Conservation (phyloP, 2,797 vertebrate species). For the Sebastes hubbsi region DNA sequence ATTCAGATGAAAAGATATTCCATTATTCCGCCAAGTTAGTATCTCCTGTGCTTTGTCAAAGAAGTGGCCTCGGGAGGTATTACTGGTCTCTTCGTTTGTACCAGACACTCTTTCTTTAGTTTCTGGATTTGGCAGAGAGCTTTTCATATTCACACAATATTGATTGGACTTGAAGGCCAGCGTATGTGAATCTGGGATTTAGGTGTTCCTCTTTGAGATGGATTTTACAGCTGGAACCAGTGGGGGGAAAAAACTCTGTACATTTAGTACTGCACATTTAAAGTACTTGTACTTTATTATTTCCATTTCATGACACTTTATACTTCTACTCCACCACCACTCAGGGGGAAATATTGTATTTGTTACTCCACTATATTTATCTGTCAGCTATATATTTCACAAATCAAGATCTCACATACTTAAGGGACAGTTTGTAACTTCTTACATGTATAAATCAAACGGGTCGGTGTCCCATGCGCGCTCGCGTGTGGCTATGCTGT, state of each 20-base stretch:
- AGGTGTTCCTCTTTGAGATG: conserved; percentile 1
- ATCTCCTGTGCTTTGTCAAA: conserved; percentile 33
- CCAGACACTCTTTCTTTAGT: not conserved
- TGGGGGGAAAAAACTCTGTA: not conserved
- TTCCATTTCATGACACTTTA: not conserved
- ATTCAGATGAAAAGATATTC: conserved; percentile 54
- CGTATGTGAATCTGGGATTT: not conserved
- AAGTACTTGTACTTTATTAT: not conserved
- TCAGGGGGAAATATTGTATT: not conserved
- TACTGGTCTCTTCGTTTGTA: conserved; percentile 1
- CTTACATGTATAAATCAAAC: too few species aligned
- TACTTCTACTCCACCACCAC: not conserved
- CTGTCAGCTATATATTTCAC: not conserved
- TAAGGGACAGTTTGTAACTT: too few species aligned
- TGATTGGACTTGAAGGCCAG: conserved; percentile 2
- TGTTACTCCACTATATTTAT: not conserved
- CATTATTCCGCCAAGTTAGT: conserved; percentile 35
- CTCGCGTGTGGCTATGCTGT: too few species aligned
- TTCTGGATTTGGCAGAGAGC: conserved; percentile 24
- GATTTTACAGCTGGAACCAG: not conserved
- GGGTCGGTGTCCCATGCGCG: too few species aligned
- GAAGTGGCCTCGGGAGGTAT: conserved; percentile 27
- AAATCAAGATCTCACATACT: not conserved
- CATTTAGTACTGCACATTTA: too few species aligned
- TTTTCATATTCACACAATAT: conserved; percentile 3